These are phyloP conservation scores for Lasioglossum albipes DNA, from an alignment of 1,140 invertebrate genomes.

Conservation along the genomic window DNA sequence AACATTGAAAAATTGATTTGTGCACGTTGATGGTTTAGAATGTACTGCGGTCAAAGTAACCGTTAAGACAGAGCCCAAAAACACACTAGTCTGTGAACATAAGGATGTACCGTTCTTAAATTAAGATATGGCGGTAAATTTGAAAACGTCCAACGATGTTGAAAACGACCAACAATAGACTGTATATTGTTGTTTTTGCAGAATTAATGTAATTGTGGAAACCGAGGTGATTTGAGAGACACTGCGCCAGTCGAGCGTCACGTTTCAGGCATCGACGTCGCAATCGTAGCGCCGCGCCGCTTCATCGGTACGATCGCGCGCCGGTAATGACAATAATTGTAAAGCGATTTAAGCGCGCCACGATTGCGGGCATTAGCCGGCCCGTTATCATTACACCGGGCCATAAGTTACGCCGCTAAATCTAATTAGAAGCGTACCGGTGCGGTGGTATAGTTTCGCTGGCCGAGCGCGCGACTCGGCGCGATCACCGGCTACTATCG, in stretches of 20 bases:
- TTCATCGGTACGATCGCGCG: constrained; percentile 33
- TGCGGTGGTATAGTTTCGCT: constrained; percentile 12
- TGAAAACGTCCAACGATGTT: no score
- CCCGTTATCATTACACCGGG: constrained; percentile 58
- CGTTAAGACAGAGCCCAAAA: no score
- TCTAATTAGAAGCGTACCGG: constrained; percentile 60
- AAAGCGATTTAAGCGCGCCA: constrained; percentile 52
- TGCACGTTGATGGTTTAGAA: no score
- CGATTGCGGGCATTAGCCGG: constrained; percentile 50
- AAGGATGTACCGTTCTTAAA: no score
- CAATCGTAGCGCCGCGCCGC: constrained; percentile 18
- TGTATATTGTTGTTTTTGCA: not conserved
- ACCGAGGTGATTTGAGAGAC: constrained; percentile 11
- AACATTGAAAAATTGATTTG: no score
- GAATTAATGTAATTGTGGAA: not conserved
- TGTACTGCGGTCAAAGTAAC: no score
- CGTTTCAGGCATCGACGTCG: constrained; percentile 41
- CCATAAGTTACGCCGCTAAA: constrained; percentile 55
- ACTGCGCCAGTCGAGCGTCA: constrained; percentile 20
- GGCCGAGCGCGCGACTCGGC: not conserved
- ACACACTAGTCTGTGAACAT: no score
- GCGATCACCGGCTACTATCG: constrained; percentile 39
- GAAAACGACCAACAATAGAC: no score
- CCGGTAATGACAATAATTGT: constrained; percentile 56
- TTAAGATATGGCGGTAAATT: no score